Base-by-base conservation (phyloP, 2,797 vertebrate species). In the Merluccius polli region DNA sequence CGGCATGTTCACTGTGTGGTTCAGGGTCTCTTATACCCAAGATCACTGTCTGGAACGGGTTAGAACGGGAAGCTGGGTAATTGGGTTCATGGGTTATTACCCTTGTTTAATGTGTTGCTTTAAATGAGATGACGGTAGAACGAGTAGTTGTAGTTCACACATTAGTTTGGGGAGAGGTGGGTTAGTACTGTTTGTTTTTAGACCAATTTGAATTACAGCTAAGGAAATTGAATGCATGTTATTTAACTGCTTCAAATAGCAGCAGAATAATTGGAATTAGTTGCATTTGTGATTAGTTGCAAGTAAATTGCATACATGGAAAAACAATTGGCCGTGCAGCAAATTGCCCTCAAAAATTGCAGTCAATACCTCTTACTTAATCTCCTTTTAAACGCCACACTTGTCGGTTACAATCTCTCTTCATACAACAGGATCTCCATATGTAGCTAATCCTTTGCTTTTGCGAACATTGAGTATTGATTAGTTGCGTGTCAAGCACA, bases 21-120 rank as follows among this genome's bases (percentile, higher is more conserved):
- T 44, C 72, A 63, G 35, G 63, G 13, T 36, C 38, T 73, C 41
- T 68, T 72, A 65, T 75, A 79, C 77, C 80, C 81, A n/a, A 75
- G 31, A 33, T 77, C 48, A 29, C 48, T 33, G 68, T 70, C 67
- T 71, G n/a, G 35, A 84, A 81, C 73, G 75, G 78, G n/a, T 72
- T 59, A 0, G 65, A 77, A 3, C 63, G 33, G 29, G 33, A 79
- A 27, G 74, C 4, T n/a, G 13, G 77, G 78, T 89, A 89, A 91
- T 87, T 87, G 79, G 75, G 80, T 83, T 89, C 72, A 84, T 59
- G 69, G 79, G 75, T 82, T 83, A 77, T 2, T 44, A 74, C 72
- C 71, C 29, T 0, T 70, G 67, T 79, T 83, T 79, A 74, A 77
- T 77, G 59, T 78, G 67, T 75, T 78, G 75, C 67, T 31, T 32